Conservation (phyloP, 2,113 vertebrate species). For the Xyrauchen texanus region DNA sequence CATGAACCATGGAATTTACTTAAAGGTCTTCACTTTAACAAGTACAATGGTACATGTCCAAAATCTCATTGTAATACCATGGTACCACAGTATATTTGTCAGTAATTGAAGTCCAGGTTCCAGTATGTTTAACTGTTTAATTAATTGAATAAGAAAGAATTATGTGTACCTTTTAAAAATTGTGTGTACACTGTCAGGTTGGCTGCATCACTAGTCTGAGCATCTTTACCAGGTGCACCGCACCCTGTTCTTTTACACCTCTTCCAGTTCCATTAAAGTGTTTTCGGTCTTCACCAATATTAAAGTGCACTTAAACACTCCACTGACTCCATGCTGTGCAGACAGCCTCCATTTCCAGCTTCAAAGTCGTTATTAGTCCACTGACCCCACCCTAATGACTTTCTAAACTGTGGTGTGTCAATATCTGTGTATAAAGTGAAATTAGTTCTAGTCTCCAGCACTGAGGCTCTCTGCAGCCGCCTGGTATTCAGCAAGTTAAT, state of each 20-base stretch:
- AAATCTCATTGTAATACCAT: no score
- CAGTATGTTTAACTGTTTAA: no score
- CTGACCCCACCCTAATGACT: constrained; percentile 75
- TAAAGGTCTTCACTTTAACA: no score
- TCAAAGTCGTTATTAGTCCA: constrained; percentile 59
- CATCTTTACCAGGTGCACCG: constrained; percentile 6
- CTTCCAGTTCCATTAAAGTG: not conserved
- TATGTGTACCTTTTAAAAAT: no score
- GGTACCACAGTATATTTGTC: no score
- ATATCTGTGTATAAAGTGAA: constrained; percentile 81
- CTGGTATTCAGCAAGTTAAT: constrained; percentile 75
- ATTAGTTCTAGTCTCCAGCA: constrained; percentile 79
- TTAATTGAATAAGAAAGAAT: no score
- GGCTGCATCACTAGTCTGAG: not conserved
- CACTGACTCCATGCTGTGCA: constrained; percentile 41
- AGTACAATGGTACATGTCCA: no score
- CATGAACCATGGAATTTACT: no score
- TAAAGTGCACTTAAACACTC: constrained; percentile 40
- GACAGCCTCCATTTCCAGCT: constrained; percentile 46
- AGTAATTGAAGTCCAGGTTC: no score
- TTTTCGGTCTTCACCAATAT: constrained; percentile 5
- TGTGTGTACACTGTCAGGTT: no score
- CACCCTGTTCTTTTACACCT: not conserved
- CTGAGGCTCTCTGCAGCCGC: constrained; percentile 71
- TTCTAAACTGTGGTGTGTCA: constrained; percentile 79